Percentiles rank a stretch among this genome's conserved stretches.
Evolutionary conservation across 2,113 vertebrate genomes (phyloP).

Genomic region (Catharus bicknelli): DNA sequence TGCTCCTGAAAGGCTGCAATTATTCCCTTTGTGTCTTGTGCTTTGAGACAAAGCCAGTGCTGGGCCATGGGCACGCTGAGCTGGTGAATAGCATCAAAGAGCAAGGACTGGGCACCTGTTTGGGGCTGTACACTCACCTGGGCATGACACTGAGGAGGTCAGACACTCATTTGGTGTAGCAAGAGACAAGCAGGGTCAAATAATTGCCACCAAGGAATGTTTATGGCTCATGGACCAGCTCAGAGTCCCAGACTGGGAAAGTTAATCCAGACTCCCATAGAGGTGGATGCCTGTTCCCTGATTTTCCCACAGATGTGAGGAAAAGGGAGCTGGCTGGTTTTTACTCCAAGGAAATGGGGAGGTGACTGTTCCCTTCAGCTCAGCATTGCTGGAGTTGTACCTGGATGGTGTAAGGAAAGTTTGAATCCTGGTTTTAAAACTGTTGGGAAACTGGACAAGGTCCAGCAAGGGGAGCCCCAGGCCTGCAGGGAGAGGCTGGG

Average conservation of each 20-base stretch:
- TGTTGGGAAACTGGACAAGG: neutral
- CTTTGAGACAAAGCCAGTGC: neutral
- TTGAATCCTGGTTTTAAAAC: neutral
- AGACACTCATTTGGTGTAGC: neutral
- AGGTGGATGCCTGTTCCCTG: neutral
- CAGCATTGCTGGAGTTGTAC: neutral
- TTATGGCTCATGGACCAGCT: neutral
- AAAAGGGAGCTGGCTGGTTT: neutral
- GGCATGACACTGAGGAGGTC: fast-evolving
- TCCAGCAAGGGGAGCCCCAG: neutral
- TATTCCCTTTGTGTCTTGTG: neutral
- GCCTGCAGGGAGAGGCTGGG: neutral
- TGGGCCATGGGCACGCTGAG: neutral
- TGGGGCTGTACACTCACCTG: neutral
- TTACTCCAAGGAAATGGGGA: fast-evolving
- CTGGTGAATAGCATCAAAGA: neutral
- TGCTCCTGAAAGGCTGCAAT: neutral
- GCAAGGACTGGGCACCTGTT: neutral
- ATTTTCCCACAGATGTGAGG: neutral
- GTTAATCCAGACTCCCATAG: neutral
- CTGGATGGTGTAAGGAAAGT: fast-evolving
- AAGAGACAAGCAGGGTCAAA: neutral
- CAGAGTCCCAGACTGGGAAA: neutral
- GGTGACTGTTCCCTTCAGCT: neutral
- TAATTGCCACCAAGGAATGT: neutral